These are phyloP conservation scores for Leptinotarsa peninsularis DNA, from an alignment of 2,888 invertebrate species.

Conservation along the genomic window DNA sequence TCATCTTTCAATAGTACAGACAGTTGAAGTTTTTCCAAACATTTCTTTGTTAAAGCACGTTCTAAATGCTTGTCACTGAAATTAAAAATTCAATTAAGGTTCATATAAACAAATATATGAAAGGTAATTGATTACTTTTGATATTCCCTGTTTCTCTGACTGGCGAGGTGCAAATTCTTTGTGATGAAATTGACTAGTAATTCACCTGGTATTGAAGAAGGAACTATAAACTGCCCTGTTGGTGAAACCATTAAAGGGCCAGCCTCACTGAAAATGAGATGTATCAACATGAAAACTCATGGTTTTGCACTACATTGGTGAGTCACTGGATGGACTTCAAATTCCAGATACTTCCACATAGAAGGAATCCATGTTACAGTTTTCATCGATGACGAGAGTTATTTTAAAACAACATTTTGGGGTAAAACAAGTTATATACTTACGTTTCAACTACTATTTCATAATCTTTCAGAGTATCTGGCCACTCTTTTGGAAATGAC, in stretches of 20 bases:
- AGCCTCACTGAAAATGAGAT: slow-evolving; percentile 79
- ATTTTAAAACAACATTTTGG: too few relatives aligned
- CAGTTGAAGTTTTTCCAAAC: slow-evolving; percentile 76
- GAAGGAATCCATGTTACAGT: too few relatives aligned
- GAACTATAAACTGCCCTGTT: slow-evolving; percentile 92
- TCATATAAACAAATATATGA: not conserved
- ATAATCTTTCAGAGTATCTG: slow-evolving; percentile 77
- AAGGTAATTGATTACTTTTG: slow-evolving; percentile 70
- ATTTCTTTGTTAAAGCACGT: slow-evolving; percentile 76
- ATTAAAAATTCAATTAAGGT: slow-evolving; percentile 39
- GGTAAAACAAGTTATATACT: slow-evolving; percentile 47
- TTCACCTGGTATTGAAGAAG: slow-evolving; percentile 90
- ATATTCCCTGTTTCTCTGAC: slow-evolving; percentile 78
- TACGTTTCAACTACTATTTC: slow-evolving; percentile 92
- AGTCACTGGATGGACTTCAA: too few relatives aligned
- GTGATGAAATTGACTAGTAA: slow-evolving; percentile 87
- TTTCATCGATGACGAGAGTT: too few relatives aligned
- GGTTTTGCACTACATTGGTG: too few relatives aligned
- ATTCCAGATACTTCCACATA: too few relatives aligned
- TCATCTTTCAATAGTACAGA: slow-evolving; percentile 88
- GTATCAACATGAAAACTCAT: not conserved
- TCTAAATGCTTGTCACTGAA: slow-evolving; percentile 85
- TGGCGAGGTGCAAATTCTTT: slow-evolving; percentile 81
- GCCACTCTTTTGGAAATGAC: slow-evolving; percentile 80
- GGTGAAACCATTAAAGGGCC: slow-evolving; percentile 94